Evolutionary conservation across 2,113 vertebrate genomes (phyloP), one percentile per base, ranked within the genome.

Genomic region (Canis aureus): DNA sequence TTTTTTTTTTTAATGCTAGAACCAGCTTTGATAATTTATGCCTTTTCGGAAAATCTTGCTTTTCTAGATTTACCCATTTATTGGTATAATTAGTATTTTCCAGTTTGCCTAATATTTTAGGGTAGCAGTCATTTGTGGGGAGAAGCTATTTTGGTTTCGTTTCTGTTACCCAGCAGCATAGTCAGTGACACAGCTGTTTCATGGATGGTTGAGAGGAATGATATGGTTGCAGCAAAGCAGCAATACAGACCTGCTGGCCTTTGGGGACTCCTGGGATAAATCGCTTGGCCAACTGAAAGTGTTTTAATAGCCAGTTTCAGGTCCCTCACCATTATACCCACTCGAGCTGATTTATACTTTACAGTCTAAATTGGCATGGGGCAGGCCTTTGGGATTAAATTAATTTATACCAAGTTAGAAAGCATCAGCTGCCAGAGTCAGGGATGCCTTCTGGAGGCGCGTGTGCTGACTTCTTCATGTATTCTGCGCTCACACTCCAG

Each of bases 331-430:
- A 86, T 97, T 94, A 49, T 71, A 73, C 53, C 49, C 59, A 79
- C 89, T 94, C 22, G 5, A 60, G 59, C 89, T 96, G 96, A 97
- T 95, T 96, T 93, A 88, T 94, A 95, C 59, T 92, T 92, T n/a
- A 62, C 59, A 51, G 66, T 67, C 64, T 94, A 92, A 95, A 95
- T 92, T 97, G 95, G 90, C 86, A 88, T 66, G 67, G 60, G 79
- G 64, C 66, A 86, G 89, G 71, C 97, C 92, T 96, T 95, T 95
- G 97, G 96, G 96, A 96, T 93, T 96, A 97, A 94, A 94, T 97
- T 97, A 96, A 97, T 94, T 94, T 91, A 89, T 91, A 97, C 84
- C 83, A 89, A 90, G 94, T 96, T 96, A 88, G 84, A 96, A 97
- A 92, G 91, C 89, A 96, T 96, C 97, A 97, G 94, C 97, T 97